Conservation (phyloP, 2,888 invertebrate species). For the Brachyptera putata region DNA sequence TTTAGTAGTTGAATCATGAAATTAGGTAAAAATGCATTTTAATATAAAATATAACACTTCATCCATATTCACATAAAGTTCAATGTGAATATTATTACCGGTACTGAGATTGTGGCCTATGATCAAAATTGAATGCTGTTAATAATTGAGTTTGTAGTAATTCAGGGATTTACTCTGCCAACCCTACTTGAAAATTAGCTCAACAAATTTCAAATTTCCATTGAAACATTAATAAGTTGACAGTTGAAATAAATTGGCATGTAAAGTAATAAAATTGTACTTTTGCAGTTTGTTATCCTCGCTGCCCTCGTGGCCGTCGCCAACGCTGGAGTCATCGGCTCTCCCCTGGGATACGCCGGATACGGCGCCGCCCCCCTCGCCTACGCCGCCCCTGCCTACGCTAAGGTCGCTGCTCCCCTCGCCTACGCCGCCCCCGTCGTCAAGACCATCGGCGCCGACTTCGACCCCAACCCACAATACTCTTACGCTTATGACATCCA, state of each 20-base stretch:
- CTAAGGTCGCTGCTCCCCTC: conserved; percentile 9
- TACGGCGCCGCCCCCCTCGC: conserved; percentile 9
- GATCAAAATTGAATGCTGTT: too few relatives aligned
- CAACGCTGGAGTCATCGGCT: conserved; percentile 13
- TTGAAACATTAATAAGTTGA: too few relatives aligned
- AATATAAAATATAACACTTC: too few relatives aligned
- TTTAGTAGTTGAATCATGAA: too few relatives aligned
- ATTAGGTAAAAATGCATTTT: too few relatives aligned
- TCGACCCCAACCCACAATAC: conserved; percentile 33
- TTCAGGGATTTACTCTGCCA: too few relatives aligned
- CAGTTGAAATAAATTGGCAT: background rate
- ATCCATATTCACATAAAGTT: too few relatives aligned
- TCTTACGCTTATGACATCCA: conserved; percentile 32
- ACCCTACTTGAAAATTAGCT: too few relatives aligned
- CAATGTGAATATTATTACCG: too few relatives aligned
- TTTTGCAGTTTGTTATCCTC: conserved; percentile 25
- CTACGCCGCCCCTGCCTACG: conserved; percentile 18
- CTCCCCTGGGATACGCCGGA: conserved; percentile 14
- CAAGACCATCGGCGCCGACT: conserved; percentile 31
- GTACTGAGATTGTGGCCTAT: too few relatives aligned
- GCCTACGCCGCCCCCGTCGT: conserved; percentile 24
- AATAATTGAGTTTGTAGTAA: too few relatives aligned
- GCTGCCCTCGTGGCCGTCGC: conserved; percentile 28
- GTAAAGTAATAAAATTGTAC: background rate
- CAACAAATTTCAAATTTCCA: too few relatives aligned